These are phyloP conservation scores for Campoplex nolae DNA, from an alignment of 2,888 invertebrate species.

Conservation along the genomic window DNA sequence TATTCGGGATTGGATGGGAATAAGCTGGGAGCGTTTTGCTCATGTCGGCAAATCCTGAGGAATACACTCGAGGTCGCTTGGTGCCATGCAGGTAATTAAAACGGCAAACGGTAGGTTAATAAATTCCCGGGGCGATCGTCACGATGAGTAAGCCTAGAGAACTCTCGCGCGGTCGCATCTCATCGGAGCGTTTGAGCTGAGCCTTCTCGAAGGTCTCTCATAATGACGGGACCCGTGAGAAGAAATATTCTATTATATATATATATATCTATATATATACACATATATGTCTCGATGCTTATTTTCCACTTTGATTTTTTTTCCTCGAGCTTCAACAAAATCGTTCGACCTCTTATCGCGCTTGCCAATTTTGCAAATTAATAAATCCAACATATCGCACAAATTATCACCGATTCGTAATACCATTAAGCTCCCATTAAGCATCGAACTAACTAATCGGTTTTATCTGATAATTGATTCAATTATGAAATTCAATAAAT, in stretches of 20 bases:
- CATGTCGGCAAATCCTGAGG: constrained; percentile 58
- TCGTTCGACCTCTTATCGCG: constrained; percentile 15
- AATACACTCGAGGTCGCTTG: constrained; percentile 71
- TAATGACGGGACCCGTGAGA: constrained; percentile 61
- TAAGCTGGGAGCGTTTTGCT: not conserved
- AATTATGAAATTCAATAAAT: constrained; percentile 53
- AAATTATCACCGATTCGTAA: constrained; percentile 15
- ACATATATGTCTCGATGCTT: not conserved
- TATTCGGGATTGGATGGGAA: not conserved
- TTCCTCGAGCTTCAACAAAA: not conserved
- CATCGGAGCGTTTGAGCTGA: constrained; percentile 12
- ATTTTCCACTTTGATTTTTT: not conserved
- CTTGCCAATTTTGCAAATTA: constrained; percentile 28
- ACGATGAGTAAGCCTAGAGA: constrained; percentile 52
- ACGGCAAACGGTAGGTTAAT: constrained; percentile 78
- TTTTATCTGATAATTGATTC: constrained; percentile 50
- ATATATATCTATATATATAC: not conserved
- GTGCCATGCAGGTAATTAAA: constrained; percentile 76
- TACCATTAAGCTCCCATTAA: not conserved
- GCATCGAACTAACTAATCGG: constrained; percentile 34
- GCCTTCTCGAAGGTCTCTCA: constrained; percentile 34
- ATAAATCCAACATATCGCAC: constrained; percentile 16
- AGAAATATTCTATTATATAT: constrained; percentile 42
- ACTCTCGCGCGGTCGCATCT: not conserved
- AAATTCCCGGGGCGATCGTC: constrained; percentile 74